These are phyloP conservation scores for Trichopria drosophilae DNA, from an alignment of 2,888 invertebrate species.

Conservation along the genomic window DNA sequence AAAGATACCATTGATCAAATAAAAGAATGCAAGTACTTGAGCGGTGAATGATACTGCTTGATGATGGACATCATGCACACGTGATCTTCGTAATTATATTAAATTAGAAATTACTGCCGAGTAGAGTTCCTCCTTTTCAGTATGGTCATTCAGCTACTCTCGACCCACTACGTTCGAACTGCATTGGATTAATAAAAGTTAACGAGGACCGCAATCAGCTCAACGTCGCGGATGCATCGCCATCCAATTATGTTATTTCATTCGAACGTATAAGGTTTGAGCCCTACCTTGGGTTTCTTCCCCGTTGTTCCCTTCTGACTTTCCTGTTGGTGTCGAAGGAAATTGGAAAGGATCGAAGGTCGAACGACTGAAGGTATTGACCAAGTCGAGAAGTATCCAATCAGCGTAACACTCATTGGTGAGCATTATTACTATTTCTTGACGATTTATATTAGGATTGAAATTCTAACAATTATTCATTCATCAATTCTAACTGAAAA, in stretches of 20 bases:
- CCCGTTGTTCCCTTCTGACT: constrained; percentile 16
- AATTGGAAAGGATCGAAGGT: constrained; percentile 31
- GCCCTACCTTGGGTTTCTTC: constrained; percentile 7
- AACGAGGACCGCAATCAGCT: constrained; percentile 38
- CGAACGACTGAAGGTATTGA: constrained; percentile 14
- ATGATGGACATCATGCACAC: no score
- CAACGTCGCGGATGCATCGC: constrained; percentile 32
- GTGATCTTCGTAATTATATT: no score
- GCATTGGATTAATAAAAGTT: constrained; percentile 43
- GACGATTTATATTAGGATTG: no score
- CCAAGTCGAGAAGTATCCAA: constrained; percentile 18
- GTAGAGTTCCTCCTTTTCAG: constrained; percentile 3
- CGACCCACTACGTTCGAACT: constrained; percentile 27
- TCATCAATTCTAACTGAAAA: no score
- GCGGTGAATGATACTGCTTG: no score
- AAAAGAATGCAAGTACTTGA: no score
- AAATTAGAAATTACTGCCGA: no score
- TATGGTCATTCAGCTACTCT: constrained; percentile 28
- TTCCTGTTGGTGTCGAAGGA: no score
- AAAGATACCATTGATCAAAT: no score
- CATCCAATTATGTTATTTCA: constrained; percentile 41
- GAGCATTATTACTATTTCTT: no score
- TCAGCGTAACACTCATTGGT: constrained; percentile 27
- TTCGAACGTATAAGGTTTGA: constrained; percentile 21
- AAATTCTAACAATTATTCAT: constrained; percentile 7